A percentile compares a stretch with the other conserved stretches of the same genome.
Evolutionary conservation across 2,888 invertebrate species (phyloP).

Genomic region (Calliphora vomitoria): DNA sequence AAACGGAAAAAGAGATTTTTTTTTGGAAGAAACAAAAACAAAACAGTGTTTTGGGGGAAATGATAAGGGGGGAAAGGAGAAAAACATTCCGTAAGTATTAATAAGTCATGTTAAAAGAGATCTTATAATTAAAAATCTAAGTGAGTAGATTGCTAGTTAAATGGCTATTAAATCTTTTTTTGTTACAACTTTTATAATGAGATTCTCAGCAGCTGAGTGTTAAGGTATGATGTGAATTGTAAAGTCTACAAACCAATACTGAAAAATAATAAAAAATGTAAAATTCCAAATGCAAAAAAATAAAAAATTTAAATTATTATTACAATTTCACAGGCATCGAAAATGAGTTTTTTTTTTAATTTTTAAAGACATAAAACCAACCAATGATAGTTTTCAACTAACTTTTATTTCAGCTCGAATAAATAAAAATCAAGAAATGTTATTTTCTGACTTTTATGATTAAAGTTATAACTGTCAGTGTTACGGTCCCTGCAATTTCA

Average conservation of each 20-base stretch:
- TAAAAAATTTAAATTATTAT: slow-evolving; percentile 3
- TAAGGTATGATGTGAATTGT: slow-evolving; percentile 35
- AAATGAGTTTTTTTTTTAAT: too few species aligned
- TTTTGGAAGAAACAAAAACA: slow-evolving; percentile 80
- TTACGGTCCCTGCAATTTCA: too few species aligned
- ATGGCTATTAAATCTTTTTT: slow-evolving; percentile 40
- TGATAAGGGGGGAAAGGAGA: slow-evolving; percentile 75
- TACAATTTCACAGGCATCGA: too few species aligned
- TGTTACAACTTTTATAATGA: slow-evolving; percentile 37
- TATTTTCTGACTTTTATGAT: too few species aligned
- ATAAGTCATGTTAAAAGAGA: slow-evolving; percentile 77
- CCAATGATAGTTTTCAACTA: too few species aligned
- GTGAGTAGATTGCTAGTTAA: slow-evolving; percentile 41
- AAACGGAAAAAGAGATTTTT: slow-evolving; percentile 83
- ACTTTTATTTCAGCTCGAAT: too few species aligned
- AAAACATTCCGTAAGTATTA: slow-evolving; percentile 81
- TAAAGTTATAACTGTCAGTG: too few species aligned
- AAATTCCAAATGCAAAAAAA: slow-evolving; percentile 62
- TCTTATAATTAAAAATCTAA: slow-evolving; percentile 62
- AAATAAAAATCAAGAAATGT: too few species aligned
- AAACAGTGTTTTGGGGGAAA: slow-evolving; percentile 65
- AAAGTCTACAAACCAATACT: slow-evolving; percentile 50
- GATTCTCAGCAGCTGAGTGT: slow-evolving; percentile 21
- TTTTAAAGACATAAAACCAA: too few species aligned
- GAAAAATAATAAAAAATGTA: not conserved